Evolutionary conservation across 2,797 vertebrate species (phyloP).

Genomic region (Zonotrichia albicollis): DNA sequence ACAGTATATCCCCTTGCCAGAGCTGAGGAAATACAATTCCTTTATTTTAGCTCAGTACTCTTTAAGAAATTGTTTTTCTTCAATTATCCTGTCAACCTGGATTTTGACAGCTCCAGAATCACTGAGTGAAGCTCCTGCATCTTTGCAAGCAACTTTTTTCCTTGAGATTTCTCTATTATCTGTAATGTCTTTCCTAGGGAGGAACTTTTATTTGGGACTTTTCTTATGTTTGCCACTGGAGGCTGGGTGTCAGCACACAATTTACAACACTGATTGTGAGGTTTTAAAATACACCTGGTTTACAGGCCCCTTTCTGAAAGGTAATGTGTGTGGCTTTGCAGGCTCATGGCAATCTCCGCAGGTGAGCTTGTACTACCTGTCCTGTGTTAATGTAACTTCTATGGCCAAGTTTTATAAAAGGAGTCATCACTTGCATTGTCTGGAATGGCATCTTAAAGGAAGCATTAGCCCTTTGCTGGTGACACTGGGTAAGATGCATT

Average conservation of each 20-base stretch:
- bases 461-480: not conserved
- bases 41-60: slow-evolving; percentile 60
- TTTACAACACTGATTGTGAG: not conserved
- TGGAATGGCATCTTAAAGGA: not conserved
- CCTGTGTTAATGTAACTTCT: not conserved
- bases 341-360: not conserved
- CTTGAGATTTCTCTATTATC: not conserved
- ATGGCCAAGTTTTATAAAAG: not conserved
- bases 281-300: not conserved
- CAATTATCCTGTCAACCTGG: slow-evolving; percentile 57
- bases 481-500: not conserved
- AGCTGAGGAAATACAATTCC: slow-evolving; percentile 48
- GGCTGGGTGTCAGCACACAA: not conserved
- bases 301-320: not conserved
- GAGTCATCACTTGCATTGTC: not conserved
- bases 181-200: not conserved
- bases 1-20: slow-evolving; percentile 54
- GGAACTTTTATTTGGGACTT: not conserved
- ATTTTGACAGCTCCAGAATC: slow-evolving; percentile 37
- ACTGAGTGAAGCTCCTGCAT: not conserved
- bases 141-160: not conserved
- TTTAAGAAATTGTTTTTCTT: slow-evolving; percentile 66
- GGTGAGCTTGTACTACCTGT: not conserved
- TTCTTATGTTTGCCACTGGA: not conserved
- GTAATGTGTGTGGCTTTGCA: rapidly evolving